Base-by-base conservation (phyloP, 23 tunicate genomes). In the Styela plicata region DNA sequence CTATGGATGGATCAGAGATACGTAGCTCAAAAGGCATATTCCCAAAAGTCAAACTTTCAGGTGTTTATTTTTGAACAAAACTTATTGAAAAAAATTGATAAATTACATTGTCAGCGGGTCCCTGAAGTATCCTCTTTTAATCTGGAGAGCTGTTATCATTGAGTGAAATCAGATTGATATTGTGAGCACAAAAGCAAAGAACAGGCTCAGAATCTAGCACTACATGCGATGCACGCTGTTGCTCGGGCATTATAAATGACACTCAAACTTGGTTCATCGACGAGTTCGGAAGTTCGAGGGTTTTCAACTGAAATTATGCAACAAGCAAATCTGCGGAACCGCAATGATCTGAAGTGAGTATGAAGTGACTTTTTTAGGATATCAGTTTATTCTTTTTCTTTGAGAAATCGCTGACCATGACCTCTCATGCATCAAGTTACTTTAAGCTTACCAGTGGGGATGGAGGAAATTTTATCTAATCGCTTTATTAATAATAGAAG, bases 231-330 rank as follows among this genome's bases (percentile, higher is more conserved):
- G 81, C 64, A 37, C 28, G 81, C 66, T 5, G 81, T 76, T 1
- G 81, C 81, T 20, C 64, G 81, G 21, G 69, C n/a, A n/a, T 36
- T 57, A 76, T 76, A 53, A 76, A 76, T 31, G 81, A 76, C 31
- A 33, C 66, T 36, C 81, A 76, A 57, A 76, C 81, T 17, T n/a
- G n/a, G 66, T 76, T 24, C 81, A 76, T 29, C n/a, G 81, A 76
- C 24, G 81, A 76, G 44, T 76, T 76, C n/a, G 81, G 81, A 44
- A 53, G n/a, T 1, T 27, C 18, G 16, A 68, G 81, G 16, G 37
- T 76, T n/a, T n/a, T n/a, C n/a, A 10, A 36, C 10, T 33, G 81
- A 76, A 18, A 44, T 76, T 76, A 76, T 76, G 81, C 26, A 76
- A 37, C 81, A 76, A 21, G 81, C 81, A 25, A n/a, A n/a, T n/a